Conservation (phyloP, 2,888 invertebrate species). For the Ichneumoninae sp. region DNA sequence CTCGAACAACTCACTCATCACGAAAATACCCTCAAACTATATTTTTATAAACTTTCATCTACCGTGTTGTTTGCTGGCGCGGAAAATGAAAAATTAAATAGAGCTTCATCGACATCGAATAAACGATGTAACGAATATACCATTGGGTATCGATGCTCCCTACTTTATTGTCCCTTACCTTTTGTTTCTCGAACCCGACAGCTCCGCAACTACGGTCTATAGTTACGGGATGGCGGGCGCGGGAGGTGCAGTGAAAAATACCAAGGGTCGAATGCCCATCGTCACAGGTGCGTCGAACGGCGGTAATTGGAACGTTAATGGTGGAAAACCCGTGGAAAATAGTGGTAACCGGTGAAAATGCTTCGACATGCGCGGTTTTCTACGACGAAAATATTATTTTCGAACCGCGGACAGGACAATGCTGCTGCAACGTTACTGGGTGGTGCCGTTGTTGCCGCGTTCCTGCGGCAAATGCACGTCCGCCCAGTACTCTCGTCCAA, state of each 20-base stretch:
- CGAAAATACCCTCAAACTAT: not conserved
- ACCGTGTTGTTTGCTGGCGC: not conserved
- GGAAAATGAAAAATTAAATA: not conserved
- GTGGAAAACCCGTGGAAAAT: slow-evolving; percentile 68
- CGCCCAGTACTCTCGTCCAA: slow-evolving; percentile 26
- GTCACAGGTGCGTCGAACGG: slow-evolving; percentile 71
- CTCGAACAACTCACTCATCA: not conserved
- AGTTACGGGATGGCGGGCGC: not conserved
- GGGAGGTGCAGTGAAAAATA: slow-evolving; percentile 18
- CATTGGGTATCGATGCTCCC: slow-evolving; percentile 2
- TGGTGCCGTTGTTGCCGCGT: slow-evolving; percentile 25
- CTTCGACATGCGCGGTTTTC: slow-evolving; percentile 48
- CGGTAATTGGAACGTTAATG: slow-evolving; percentile 76
- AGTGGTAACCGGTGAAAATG: slow-evolving; percentile 61
- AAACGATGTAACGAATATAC: slow-evolving; percentile 21
- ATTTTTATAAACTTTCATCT: not conserved
- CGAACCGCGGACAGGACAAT: slow-evolving; percentile 53
- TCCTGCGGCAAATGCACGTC: slow-evolving; percentile 31
- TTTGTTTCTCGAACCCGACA: not conserved
- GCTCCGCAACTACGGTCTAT: not conserved
- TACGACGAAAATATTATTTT: slow-evolving; percentile 49
- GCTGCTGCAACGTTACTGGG: slow-evolving; percentile 11
- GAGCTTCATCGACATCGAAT: not conserved
- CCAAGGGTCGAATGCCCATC: slow-evolving; percentile 53
- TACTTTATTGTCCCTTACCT: not conserved